Base-by-base conservation (phyloP, 1,140 invertebrate genomes). In the Goniozus legneri region DNA sequence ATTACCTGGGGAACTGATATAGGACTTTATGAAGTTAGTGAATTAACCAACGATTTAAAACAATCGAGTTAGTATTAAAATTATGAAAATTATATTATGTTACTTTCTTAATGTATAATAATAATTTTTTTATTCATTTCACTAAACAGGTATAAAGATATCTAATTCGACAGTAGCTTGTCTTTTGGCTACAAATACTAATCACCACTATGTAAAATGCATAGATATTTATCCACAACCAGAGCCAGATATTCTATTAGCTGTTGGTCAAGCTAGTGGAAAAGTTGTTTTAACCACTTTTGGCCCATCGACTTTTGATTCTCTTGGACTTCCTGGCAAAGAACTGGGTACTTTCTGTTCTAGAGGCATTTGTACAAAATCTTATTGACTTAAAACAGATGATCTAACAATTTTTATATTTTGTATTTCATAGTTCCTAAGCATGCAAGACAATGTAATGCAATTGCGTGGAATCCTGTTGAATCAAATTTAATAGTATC, bases 391-490 rank as follows among this genome's bases (percentile, higher is more conserved):
- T n/a, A n/a, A n/a, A n/a, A n/a, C n/a, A n/a, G n/a, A n/a, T n/a
- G n/a, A n/a, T n/a, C n/a, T n/a, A 19, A 38, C 18, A 16, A 22
- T 16, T 22, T 47, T 27, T 42, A 47, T 46, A n/a, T n/a, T n/a
- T 31, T 31, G 35, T 54, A 43, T 52, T 54, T 64, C 68, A 2
- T 50, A 92, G 90, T 83, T 41, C 86, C 90, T 1, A 85, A 87
- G 44, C 87, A 90, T 72, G 79, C 86, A 24, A 77, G 93, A 20
- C 85, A 88, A 58, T 95, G 92, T 65, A 92, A 92, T 45, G 82
- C 86, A n/a, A 78, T 97, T 3, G 80, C 85, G 22, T 97, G 92
- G 92, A 94, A 91, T 75, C 85, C 84, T n/a, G 65, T 81, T n/a
- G 89, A 95, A 49, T 79, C 80, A 7, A 87, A 92, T 67, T 78